Evolutionary conservation across 2,113 vertebrate species (phyloP).

Genomic region (Mesoclemmys tuberculata): DNA sequence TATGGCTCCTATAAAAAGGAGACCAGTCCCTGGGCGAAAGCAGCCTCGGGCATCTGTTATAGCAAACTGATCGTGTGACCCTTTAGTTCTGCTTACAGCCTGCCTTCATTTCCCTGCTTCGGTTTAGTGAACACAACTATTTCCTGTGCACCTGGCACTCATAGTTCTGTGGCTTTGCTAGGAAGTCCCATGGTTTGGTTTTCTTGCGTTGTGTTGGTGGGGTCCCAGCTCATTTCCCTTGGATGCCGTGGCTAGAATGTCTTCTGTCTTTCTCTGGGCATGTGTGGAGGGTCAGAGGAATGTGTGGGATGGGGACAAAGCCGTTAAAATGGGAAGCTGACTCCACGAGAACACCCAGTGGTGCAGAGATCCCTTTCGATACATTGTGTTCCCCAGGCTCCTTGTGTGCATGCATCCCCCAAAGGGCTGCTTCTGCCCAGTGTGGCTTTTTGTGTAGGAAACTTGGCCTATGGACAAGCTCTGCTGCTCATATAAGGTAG

Average conservation of each 20-base stretch:
- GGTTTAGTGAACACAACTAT: neutral
- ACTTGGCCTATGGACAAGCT: neutral
- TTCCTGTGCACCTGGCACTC: neutral
- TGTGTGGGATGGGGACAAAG: neutral
- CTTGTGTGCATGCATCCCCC: neutral
- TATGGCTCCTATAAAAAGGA: neutral
- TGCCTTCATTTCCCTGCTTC: neutral
- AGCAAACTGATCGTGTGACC: neutral
- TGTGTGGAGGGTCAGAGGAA: neutral
- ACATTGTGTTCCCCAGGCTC: neutral
- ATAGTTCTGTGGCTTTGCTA: neutral
- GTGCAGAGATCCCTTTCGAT: neutral
- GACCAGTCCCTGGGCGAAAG: neutral
- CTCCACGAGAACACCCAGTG: neutral
- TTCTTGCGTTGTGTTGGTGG: neutral
- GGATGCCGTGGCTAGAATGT: neutral
- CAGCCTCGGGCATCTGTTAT: no score
- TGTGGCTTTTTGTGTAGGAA: neutral
- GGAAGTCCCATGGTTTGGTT: neutral
- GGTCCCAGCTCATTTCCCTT: neutral
- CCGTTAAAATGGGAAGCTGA: neutral
- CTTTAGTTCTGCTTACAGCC: neutral
- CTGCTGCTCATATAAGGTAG: conserved; percentile 55
- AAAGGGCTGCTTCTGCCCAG: neutral
- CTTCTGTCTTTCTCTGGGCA: neutral